These are phyloP conservation scores for Drosophila bocqueti DNA, from an alignment of 1,140 invertebrate genomes.

Conservation along the genomic window DNA sequence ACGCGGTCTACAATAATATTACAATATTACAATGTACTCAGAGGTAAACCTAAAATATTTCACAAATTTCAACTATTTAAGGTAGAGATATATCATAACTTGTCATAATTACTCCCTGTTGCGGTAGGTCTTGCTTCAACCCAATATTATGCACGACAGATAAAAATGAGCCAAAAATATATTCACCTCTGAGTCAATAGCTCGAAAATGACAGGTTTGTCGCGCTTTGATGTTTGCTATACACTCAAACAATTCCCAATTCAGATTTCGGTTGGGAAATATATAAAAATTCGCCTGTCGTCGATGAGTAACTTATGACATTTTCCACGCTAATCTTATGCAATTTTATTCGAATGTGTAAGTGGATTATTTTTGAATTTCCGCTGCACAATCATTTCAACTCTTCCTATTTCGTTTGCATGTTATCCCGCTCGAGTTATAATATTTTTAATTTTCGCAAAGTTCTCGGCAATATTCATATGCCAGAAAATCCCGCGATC, in stretches of 20 bases:
- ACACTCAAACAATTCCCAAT: constrained; percentile 10
- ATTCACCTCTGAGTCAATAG: constrained; percentile 61
- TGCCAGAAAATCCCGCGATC: constrained; percentile 18
- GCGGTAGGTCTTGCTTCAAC: constrained; percentile 14
- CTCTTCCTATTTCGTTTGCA: constrained; percentile 11
- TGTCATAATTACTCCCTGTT: constrained; percentile 14
- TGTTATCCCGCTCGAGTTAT: constrained; percentile 11
- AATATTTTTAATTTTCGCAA: constrained; percentile 46
- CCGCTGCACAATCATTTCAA: constrained; percentile 21
- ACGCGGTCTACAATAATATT: background rate
- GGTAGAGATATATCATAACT: background rate
- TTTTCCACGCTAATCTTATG: constrained; percentile 57
- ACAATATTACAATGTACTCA: constrained; percentile 6
- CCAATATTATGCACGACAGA: background rate
- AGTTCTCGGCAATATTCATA: constrained; percentile 32
- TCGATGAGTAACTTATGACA: constrained; percentile 21
- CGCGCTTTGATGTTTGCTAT: constrained; percentile 23
- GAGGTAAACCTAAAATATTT: background rate
- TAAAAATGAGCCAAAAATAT: constrained; percentile 15
- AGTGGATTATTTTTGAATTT: constrained; percentile 44
- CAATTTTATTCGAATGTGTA: constrained; percentile 55
- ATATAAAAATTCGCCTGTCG: constrained; percentile 21
- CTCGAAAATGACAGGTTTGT: constrained; percentile 28
- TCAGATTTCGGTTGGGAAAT: background rate
- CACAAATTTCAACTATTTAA: background rate